Evolutionary conservation across 2,797 vertebrate genomes (phyloP).

Genomic region (Steatocranus sp.): DNA sequence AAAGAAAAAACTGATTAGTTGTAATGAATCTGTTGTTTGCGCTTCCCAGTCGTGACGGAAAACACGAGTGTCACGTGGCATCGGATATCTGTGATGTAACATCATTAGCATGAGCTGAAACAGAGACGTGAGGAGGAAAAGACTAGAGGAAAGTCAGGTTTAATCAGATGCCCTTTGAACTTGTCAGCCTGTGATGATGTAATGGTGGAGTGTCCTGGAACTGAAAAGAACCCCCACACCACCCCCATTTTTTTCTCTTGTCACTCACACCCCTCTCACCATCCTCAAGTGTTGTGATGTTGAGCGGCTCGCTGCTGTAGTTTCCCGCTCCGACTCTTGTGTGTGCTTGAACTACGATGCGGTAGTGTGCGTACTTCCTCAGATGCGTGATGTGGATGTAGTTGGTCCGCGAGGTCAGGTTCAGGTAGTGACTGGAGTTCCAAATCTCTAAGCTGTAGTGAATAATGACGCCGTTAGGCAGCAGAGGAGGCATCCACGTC

Average conservation of each 20-base stretch:
- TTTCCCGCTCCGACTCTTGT: slow-evolving; percentile 74
- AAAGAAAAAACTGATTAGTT: slow-evolving; percentile 42
- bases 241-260: not conserved
- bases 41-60: not conserved
- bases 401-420: slow-evolving; percentile 63
- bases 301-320: slow-evolving; percentile 77
- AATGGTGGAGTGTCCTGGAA: slow-evolving; percentile 12
- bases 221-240: slow-evolving; percentile 7
- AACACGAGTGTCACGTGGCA: not conserved
- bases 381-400: slow-evolving; percentile 66
- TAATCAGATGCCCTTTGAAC: slow-evolving; percentile 22
- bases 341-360: slow-evolving; percentile 68
- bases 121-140: slow-evolving; percentile 22
- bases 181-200: not conserved
- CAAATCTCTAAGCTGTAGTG: slow-evolving; percentile 76
- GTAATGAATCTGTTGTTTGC: not conserved
- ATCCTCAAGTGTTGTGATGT: slow-evolving; percentile 82
- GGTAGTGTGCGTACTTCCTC: slow-evolving; percentile 77
- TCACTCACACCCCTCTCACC: slow-evolving; percentile 58
- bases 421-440: slow-evolving; percentile 77
- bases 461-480: slow-evolving; percentile 73
- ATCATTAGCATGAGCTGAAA: slow-evolving; percentile 34
- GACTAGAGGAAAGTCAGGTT: slow-evolving; percentile 21
- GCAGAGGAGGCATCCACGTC: slow-evolving; percentile 73
- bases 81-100: slow-evolving; percentile 51